Conservation (phyloP, 2,888 invertebrate species). For the Furcula furcula region DNA sequence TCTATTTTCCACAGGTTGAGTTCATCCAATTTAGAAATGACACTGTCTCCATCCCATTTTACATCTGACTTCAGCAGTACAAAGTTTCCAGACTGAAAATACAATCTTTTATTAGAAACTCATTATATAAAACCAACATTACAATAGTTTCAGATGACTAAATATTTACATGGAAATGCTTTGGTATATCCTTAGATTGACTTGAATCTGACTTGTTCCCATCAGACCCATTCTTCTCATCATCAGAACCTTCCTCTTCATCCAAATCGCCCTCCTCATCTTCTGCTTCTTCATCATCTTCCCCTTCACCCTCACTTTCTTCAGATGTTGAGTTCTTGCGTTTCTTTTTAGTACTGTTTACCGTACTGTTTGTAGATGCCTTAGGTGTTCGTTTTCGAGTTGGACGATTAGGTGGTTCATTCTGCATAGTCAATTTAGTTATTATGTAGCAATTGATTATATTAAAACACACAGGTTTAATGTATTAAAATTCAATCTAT, state of each 20-base stretch:
- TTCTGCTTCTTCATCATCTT: slow-evolving; percentile 67
- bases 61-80: slow-evolving; percentile 84
- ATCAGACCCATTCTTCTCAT: slow-evolving; percentile 78
- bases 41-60: slow-evolving; percentile 81
- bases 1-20: slow-evolving; percentile 87
- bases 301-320: slow-evolving; percentile 68
- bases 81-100: slow-evolving; percentile 85
- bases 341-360: slow-evolving; percentile 73
- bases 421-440: too few species aligned
- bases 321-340: slow-evolving; percentile 72
- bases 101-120: too few species aligned
- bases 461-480: too few species aligned
- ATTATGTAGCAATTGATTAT: too few species aligned
- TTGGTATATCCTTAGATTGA: slow-evolving; percentile 80
- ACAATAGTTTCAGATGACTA: too few species aligned
- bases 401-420: slow-evolving; percentile 58
- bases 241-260: slow-evolving; percentile 77
- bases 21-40: slow-evolving; percentile 76
- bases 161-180: slow-evolving; percentile 75
- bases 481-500: too few species aligned
- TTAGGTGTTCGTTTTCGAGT: slow-evolving; percentile 64
- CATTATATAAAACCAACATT: too few species aligned
- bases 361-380: slow-evolving; percentile 32
- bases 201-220: slow-evolving; percentile 79
- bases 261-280: slow-evolving; percentile 73